Evolutionary conservation across 2,888 invertebrate species (phyloP).

Genomic region (Agrotis clavis): DNA sequence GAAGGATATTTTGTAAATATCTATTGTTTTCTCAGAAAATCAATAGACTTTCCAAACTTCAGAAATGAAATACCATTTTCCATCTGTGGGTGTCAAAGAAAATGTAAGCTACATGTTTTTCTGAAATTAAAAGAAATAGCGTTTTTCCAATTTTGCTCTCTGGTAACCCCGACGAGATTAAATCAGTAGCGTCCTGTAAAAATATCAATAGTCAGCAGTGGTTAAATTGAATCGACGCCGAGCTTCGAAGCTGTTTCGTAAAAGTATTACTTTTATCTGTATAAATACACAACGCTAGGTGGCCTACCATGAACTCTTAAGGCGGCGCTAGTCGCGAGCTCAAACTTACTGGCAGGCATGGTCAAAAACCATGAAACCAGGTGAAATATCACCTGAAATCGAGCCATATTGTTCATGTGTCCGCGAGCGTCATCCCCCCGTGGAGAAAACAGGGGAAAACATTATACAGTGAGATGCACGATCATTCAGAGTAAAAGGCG

Average conservation of each 20-base stretch:
- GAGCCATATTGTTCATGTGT: too few species aligned
- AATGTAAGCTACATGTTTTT: too few species aligned
- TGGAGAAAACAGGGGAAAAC: too few species aligned
- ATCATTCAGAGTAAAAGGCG: too few species aligned
- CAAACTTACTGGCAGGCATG: too few species aligned
- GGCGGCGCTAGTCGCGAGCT: too few species aligned
- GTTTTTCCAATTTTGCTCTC: not conserved
- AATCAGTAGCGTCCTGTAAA: conserved; percentile 14
- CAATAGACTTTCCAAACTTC: not conserved
- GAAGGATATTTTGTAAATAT: not conserved
- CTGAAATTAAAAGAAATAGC: not conserved
- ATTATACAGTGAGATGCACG: too few species aligned
- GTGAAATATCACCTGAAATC: too few species aligned
- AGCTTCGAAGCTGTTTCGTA: conserved; percentile 1
- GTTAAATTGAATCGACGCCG: conserved; percentile 13
- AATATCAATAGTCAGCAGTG: conserved; percentile 21
- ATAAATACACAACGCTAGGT: too few species aligned
- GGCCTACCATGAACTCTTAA: too few species aligned
- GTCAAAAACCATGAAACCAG: too few species aligned
- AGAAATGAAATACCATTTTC: not conserved
- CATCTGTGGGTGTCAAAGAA: not conserved
- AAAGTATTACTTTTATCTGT: conserved; percentile 4
- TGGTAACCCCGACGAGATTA: conserved; percentile 4
- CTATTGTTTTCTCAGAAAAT: not conserved
- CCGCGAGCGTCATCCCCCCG: too few species aligned